Evolutionary conservation across 2,113 vertebrate genomes (phyloP), one percentile per base, ranked within the genome.

Genomic region (Nothobranchius furzeri): DNA sequence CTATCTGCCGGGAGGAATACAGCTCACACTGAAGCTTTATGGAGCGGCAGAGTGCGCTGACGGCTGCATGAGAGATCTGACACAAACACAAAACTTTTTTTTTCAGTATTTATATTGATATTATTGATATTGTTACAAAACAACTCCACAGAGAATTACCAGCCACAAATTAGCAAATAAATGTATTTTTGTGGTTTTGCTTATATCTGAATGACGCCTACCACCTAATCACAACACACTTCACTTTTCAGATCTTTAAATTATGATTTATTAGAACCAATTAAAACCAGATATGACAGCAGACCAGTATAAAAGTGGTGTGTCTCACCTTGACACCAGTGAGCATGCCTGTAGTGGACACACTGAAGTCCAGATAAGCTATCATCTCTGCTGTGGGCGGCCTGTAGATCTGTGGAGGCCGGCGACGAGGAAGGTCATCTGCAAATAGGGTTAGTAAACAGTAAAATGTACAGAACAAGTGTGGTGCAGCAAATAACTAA

Each of bases 291-390:
- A 42, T 7, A 40, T 40, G 6, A 4, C 17, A 5, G 51, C 40
- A 42, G 12, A 59, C 35, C 12, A 17, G 42, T 6, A 49, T 13
- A 53, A 46, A 51, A 47, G 37, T 24, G 12, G 42, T 6, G 8
- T 46, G 24, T 64, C 73, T 80, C 51, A 99, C 97, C 95, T 99
- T 99, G 14, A 99, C 96, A 71, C 98, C 98, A 3, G 98, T 99
- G 14, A 99, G 96, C 98, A 99, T 99, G 87, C 98, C 98, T 9
- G 96, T 98, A 14, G 97, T 99, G 64, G 97, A 98, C 58, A 99
- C 96, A 46, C 98, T 98, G 68, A 99, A 99, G 88, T 99, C 98
- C 48, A 99, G 91, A 85, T 99, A 99, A 0, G 98, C 98, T 63
- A 99, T 86, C 95, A 98, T 96, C 87, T 99, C 98, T 4, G 97